Evolutionary conservation across 2,888 invertebrate species (phyloP), one percentile per base, ranked within the genome.

Genomic region (Omphaloscelis lunosa): DNA sequence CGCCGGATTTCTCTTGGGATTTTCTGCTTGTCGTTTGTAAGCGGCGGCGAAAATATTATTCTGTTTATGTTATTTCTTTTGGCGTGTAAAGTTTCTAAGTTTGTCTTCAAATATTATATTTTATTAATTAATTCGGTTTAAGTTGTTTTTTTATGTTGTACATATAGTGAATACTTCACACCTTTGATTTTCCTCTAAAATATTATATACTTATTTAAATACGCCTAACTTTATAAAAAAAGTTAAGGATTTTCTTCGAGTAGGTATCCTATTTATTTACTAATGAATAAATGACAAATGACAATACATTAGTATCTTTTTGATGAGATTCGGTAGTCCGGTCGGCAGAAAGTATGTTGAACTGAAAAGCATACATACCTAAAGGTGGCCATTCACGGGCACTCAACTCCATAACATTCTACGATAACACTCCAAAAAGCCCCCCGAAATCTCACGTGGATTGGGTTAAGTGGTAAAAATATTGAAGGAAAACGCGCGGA

Each of bases 1-100:
- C 29, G 41, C 0, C 2, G 6, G 39, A 82, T 76, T 86, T 69
- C 83, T 72, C 83, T 65, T 8, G 83, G 68, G 83, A 53, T 61
- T 56, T 27, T 20, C 17, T 20, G n/a, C 6, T 56, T 70, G 45
- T 62, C 45, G 48, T 77, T 65, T 75, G 48, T 51, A 41, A 27
- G 29, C 6, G 5, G 8, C 4, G 2, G 41, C 20, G 7, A 51
- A 53, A 51, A 27, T 58, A 27, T 61, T 41, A 29, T 61, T 61
- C 3, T 27, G 0, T 59, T n/a, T 27, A 5, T 56, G 12, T 51
- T 45, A 67, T 67, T 77, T 61, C 53, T 67, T 76, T 82, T 39
- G 20, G 29, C 6, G 4, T 20, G 39, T 29, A 11, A 34, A 15
- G 51, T 27, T 29, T 58, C 39, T 56, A 34, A 11, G 23, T 29